Conservation (phyloP, 2,797 vertebrate genomes). For the Otolemur crassicaudatus region DNA sequence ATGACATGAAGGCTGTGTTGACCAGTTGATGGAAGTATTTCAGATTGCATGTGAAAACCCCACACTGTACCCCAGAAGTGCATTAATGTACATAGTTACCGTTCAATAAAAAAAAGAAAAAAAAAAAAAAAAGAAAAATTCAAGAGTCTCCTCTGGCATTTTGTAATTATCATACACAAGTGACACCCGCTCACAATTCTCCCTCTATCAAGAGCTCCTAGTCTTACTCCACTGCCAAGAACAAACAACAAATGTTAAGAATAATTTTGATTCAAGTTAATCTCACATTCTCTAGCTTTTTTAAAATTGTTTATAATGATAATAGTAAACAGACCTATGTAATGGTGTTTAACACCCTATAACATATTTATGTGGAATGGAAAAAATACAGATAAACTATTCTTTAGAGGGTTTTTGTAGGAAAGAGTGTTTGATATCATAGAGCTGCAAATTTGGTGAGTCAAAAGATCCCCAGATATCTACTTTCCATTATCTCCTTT, state of each 20-base stretch:
- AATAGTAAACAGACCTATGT: conserved; percentile 40
- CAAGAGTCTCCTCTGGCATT: conserved; percentile 71
- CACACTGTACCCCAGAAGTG: too few relatives aligned
- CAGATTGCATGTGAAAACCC: too few relatives aligned
- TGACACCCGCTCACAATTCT: conserved; percentile 46
- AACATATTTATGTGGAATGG: background rate
- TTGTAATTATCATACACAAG: conserved; percentile 77
- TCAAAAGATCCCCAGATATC: conserved; percentile 8
- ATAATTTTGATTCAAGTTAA: conserved; percentile 41
- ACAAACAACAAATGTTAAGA: background rate
- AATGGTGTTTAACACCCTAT: background rate
- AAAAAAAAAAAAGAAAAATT: too few relatives aligned
- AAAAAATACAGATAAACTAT: conserved; percentile 46
- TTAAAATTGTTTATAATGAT: conserved; percentile 70
- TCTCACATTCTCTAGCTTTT: conserved; percentile 64
- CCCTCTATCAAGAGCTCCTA: conserved; percentile 29
- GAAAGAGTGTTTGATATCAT: conserved; percentile 36
- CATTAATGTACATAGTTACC: too few relatives aligned
- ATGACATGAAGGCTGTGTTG: too few relatives aligned
- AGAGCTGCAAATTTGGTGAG: conserved; percentile 5
- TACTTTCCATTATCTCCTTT: background rate
- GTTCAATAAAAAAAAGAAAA: too few relatives aligned
- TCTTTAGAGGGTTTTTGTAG: conserved; percentile 11
- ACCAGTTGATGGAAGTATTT: too few relatives aligned
- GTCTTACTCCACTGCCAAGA: conserved; percentile 16